Evolutionary conservation across 2,113 vertebrate species (phyloP).

Genomic region (Thermophis baileyi): DNA sequence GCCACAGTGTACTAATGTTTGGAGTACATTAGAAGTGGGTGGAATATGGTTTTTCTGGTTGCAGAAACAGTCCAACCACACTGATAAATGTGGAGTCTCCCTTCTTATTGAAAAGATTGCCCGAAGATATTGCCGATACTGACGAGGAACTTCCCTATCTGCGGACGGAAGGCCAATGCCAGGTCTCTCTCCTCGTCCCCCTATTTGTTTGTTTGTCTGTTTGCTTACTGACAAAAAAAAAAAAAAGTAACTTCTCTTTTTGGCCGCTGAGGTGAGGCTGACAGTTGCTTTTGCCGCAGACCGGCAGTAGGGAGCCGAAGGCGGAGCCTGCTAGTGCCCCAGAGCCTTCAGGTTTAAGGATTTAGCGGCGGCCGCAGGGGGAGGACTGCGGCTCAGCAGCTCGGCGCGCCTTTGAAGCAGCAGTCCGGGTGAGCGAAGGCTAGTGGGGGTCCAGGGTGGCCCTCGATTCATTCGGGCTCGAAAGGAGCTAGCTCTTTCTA

Average conservation of each 20-base stretch:
- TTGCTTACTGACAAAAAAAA: neutral
- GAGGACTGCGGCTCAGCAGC: neutral
- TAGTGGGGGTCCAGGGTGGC: neutral
- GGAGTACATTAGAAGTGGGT: neutral
- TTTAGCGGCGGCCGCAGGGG: neutral
- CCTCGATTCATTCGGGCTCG: neutral
- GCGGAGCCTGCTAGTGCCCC: neutral
- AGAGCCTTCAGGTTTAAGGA: neutral
- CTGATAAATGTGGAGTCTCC: neutral
- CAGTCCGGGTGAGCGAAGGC: neutral
- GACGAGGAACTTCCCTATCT: neutral
- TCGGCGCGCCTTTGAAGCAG: neutral
- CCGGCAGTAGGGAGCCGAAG: neutral
- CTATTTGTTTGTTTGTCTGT: neutral
- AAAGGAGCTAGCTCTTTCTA: neutral
- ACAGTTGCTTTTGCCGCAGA: neutral
- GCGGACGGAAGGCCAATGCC: neutral
- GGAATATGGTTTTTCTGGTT: neutral
- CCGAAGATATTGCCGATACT: neutral
- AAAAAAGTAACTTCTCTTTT: neutral
- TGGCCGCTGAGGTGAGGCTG: neutral
- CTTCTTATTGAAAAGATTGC: neutral
- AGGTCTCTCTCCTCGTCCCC: neutral
- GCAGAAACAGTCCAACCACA: neutral
- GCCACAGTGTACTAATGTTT: neutral